Evolutionary conservation across 2,113 vertebrate species (phyloP).

Genomic region (Cyprinodon brontotheroides): DNA sequence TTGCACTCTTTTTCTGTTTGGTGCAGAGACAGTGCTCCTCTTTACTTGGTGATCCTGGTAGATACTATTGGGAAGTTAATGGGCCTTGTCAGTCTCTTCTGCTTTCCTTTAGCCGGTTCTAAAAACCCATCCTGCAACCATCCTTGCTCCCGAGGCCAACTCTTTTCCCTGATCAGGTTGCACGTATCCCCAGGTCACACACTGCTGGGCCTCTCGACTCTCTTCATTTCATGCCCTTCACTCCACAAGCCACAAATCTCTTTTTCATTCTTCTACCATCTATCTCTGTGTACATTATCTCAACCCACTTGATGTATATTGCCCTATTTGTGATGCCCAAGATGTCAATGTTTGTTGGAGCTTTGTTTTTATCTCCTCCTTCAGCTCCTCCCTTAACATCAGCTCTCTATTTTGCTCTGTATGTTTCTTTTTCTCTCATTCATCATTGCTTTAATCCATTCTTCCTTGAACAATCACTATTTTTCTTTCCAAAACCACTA

Average conservation of each 20-base stretch:
- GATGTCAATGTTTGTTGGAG: constrained; percentile 50
- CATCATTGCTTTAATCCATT: constrained; percentile 13
- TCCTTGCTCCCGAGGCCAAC: constrained; percentile 41
- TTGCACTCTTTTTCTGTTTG: constrained; percentile 6
- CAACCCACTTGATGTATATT: constrained; percentile 49
- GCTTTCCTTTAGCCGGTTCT: constrained; percentile 45
- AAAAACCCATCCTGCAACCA: constrained; percentile 36
- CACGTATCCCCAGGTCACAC: constrained; percentile 60
- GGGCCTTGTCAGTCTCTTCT: constrained; percentile 67
- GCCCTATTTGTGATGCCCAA: constrained; percentile 50
- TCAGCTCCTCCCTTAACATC: constrained; percentile 38
- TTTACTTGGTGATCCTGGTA: constrained; percentile 45
- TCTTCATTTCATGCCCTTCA: constrained; percentile 74
- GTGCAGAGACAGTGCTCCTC: constrained; percentile 28
- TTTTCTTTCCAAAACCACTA: constrained; percentile 55
- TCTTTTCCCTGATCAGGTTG: constrained; percentile 44
- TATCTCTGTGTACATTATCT: constrained; percentile 50
- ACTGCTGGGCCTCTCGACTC: constrained; percentile 50
- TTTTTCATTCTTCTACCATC: constrained; percentile 55
- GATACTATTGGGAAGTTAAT: constrained; percentile 68
- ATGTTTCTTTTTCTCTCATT: constrained; percentile 27
- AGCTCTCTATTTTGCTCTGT: constrained; percentile 25
- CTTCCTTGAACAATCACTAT: constrained; percentile 17
- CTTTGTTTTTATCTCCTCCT: constrained; percentile 55
- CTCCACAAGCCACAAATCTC: constrained; percentile 63